phyloP scores from a whole-genome alignment of 2,113 vertebrate genomes.

The Colinus virginianus region DNA sequence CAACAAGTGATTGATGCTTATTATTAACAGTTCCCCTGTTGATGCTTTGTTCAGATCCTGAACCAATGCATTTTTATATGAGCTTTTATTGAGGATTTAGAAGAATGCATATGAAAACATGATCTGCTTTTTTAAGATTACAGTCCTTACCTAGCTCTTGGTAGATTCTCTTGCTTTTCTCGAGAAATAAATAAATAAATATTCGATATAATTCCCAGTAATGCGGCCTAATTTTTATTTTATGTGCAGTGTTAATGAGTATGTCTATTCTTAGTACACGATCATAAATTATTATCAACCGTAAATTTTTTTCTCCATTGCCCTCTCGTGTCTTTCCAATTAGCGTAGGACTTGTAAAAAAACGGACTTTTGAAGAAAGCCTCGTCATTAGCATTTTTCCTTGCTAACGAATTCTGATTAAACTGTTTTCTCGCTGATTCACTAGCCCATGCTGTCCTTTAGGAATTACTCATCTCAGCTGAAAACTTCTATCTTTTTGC shows the following conservation, averaged over 20 bases:
- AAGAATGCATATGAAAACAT: not conserved
- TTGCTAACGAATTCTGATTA: not conserved
- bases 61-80: conserved; percentile 27
- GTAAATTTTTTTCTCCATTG: conserved; percentile 29
- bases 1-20: conserved; percentile 51
- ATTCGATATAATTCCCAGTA: not conserved
- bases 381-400: not conserved
- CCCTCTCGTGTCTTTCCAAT: not conserved
- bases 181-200: not conserved
- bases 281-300: conserved; percentile 58
- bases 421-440: not conserved
- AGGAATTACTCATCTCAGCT: not conserved
- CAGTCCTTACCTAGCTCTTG: not conserved
- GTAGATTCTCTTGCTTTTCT: not conserved
- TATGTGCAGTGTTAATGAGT: conserved; percentile 19
- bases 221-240: conserved; percentile 20
- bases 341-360: not conserved
- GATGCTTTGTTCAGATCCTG: conserved; percentile 17
- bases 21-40: not conserved
- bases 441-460: not conserved
- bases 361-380: not conserved
- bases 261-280: conserved; percentile 38
- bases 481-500: not conserved
- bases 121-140: not conserved
- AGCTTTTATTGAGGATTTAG: not conserved